A percentile compares a stretch with the other conserved stretches of the same genome.
These are phyloP conservation scores for Momotus momota DNA, from an alignment of 2,797 vertebrate species.

Conservation along the genomic window DNA sequence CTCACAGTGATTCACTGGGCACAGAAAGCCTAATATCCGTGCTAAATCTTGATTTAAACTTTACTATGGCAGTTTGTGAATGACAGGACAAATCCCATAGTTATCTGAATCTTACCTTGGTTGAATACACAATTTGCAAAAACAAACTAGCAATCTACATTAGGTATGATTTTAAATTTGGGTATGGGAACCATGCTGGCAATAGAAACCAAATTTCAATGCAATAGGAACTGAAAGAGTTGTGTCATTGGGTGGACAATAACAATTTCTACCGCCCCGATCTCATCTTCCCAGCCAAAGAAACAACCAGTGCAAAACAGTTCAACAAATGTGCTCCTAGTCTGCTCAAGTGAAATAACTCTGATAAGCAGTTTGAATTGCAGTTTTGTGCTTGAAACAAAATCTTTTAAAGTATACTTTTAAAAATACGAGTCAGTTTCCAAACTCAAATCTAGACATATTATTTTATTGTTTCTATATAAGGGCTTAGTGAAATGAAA, in stretches of 20 bases:
- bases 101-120: not conserved
- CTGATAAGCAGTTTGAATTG: not conserved
- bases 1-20: not conserved
- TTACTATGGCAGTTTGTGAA: slow-evolving; percentile 32
- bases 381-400: not conserved
- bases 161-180: slow-evolving; percentile 27
- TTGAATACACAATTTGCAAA: not conserved
- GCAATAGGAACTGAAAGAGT: not conserved
- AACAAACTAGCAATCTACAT: not conserved
- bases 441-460: not conserved
- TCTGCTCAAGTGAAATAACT: not conserved
- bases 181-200: not conserved
- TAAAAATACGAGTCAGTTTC: not conserved
- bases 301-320: not conserved
- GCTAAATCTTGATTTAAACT: slow-evolving; percentile 50
- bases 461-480: not conserved
- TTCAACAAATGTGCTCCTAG: not conserved
- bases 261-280: not conserved
- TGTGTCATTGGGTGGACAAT: rapidly evolving
- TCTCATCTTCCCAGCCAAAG: not conserved
- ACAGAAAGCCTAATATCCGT: not conserved
- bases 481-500: slow-evolving; percentile 4
- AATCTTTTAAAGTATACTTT: not conserved
- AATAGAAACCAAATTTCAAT: not conserved
- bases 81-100: not conserved